Base-by-base conservation (phyloP, 2,888 invertebrate species). In the Rhodophaea formosa region DNA sequence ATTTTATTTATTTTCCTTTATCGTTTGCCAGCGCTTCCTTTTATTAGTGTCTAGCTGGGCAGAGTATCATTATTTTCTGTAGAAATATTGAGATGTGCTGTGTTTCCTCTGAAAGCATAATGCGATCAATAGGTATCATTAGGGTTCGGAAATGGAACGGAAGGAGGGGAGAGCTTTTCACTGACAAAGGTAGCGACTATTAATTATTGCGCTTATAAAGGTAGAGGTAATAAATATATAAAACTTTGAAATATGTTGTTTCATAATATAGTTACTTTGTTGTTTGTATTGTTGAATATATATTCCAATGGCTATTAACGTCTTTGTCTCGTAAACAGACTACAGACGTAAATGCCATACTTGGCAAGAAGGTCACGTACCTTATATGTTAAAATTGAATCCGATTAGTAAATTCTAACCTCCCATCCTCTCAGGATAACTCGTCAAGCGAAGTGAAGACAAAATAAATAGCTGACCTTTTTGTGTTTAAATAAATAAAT, bases 61-160 rank as follows among this genome's bases (percentile, higher is more conserved):
- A 16, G 15, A 53, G 15, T 44, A 29, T 44, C 30, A 30, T 70
- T 68, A 68, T 73, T 74, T 71, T 68, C 51, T 65, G 62, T 64
- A 64, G 67, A 75, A 72, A 75, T 77, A 74, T 77, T 67, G 68
- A 70, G 67, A 75, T 67, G 68, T 69, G 67, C 62, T 69, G 64
- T 66, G 68, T 69, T 68, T 66, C 69, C 67, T 64, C 60, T 67
- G 63, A 61, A 68, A 72, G 71, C 67, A 74, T 73, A 79, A 76
- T 73, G 66, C 79, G 80, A 85, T 83, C 85, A 77, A 86, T 82
- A 65, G 62, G 61, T 62, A 83, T 78, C 80, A 80, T 80, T 80
- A 79, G 72, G 75, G 71, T 69, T 74, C 73, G 70, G 77, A 79
- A 79, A 77, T 75, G 77, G 74, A 79, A 75, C 74, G 76, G 78